A percentile compares a stretch with the other conserved stretches of the same genome.
phyloP scores from a whole-genome alignment of 2,888 invertebrate species.

The Tromatobia lineatoria region DNA sequence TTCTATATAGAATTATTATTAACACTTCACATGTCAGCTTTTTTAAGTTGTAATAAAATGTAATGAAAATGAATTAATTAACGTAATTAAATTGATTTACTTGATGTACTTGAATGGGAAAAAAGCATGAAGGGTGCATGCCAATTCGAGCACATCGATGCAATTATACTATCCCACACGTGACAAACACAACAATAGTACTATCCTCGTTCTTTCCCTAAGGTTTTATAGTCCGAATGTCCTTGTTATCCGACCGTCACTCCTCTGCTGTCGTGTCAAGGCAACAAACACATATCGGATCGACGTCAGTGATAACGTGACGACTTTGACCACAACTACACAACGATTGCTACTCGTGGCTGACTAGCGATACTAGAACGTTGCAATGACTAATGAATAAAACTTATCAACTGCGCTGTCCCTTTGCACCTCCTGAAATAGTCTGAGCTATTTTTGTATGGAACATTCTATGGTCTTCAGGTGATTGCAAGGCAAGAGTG shows the following conservation, averaged over 20 bases:
- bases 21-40: background rate
- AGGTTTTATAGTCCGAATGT: slow-evolving; percentile 68
- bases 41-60: background rate
- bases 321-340: slow-evolving; percentile 37
- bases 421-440: background rate
- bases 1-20: background rate
- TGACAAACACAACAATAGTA: slow-evolving; percentile 35
- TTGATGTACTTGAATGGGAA: background rate
- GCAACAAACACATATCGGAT: slow-evolving; percentile 68
- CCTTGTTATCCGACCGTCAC: slow-evolving; percentile 78
- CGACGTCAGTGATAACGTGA: slow-evolving; percentile 58
- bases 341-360: slow-evolving; percentile 21
- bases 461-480: background rate
- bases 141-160: background rate
- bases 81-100: background rate
- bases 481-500: too few relatives aligned
- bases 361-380: background rate
- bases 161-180: background rate
- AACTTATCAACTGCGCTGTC: background rate
- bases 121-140: background rate
- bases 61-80: background rate
- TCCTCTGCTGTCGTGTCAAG: slow-evolving; percentile 76
- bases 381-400: background rate
- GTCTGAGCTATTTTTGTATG: background rate
- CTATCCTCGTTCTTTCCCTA: slow-evolving; percentile 47